Base-by-base conservation (phyloP, 2,113 vertebrate genomes). In the Phainopepla nitens region DNA sequence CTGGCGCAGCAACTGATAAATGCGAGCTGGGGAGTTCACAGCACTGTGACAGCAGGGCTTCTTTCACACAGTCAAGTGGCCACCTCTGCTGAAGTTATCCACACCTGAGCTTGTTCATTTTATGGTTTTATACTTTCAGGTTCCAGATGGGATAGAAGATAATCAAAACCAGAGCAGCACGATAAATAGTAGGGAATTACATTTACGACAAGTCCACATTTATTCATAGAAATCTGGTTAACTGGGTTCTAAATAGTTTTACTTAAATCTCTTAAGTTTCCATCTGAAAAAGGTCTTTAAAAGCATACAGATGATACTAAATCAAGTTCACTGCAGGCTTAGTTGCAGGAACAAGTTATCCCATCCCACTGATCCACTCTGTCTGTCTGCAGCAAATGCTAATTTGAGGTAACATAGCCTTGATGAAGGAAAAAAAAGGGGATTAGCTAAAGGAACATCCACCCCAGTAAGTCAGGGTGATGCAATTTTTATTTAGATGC, bases 361-460 rank as follows among this genome's bases (percentile, higher is more conserved):
- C 53, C 25, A 25, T 53, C 15, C 42, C 45, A 25, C 62, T 42
- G 62, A 71, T 64, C 79, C 3, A 9, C 75, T 94, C 77, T 60
- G 73, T 13, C 93, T 66, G 81, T 85, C 82, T 82, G 75, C 58
- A 80, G 71, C 25, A 94, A 88, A 88, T 90, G 71, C 71, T 88
- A 66, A 77, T 88, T 69, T 39, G 64, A 66, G 56, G 69, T 78
- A 71, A 54, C 2, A 1, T 28, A 51, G 27, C 42, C 72, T n/a
- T 33, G 45, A 57, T 76, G 62, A 45, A 82, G n/a, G 31, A 3
- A 33, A 69, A 62, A 80, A 85, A 53, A 8, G 8, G 41, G 54
- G 62, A 92, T 88, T 70, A 90, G 42, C 58, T 66, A 35, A 73
- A 90, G 58, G 17, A 82, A 15, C 25, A 54, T 44, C 84, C 1